Evolutionary conservation across 1,140 invertebrate species (phyloP), one percentile per base, ranked within the genome.

Genomic region (Aphis craccivora): DNA sequence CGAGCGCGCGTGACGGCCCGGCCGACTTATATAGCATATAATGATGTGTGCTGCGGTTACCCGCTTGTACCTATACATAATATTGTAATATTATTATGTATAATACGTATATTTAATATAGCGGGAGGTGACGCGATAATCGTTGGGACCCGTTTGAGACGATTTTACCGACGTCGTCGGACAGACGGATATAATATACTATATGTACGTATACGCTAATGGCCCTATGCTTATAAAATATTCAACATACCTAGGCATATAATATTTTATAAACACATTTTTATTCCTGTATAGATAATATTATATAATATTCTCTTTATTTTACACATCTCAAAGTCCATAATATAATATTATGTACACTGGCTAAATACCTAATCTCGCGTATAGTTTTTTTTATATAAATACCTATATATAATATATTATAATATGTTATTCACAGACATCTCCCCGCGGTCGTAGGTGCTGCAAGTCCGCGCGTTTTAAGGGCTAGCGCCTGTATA

Each of bases 111-210:
- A n/a, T n/a, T n/a, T 67, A n/a, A n/a, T 67, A 14, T 67, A 67
- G 23, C 84, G 84, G 40, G 43, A 87, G 43, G 43, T 87, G 84
- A 87, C 86, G 86, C 86, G 86, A 88, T 88, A 88, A 88, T 88
- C 86, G 86, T 30, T 23, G 11, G 30, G n/a, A 35, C n/a, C 86
- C 45, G 86, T 88, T 88, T 51, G 45, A 88, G 43, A 51, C n/a
- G 30, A 51, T n/a, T 88, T 48, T 48, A 87, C 86, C 86, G 86
- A 87, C 86, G 43, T 48, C 86, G 86, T 87, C 83, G 37, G 83
- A 5, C 25, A n/a, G 43, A 87, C 86, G 86, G 30, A 87, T n/a
- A 40, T 37, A 87, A 30, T 30, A 30, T 30, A n/a, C 25, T 43
- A 86, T 22, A 43, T 30, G 30, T 3, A 51, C 48, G 14, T 20